phyloP scores from a whole-genome alignment of 1,140 invertebrate species.

The Papilio glaucus region DNA sequence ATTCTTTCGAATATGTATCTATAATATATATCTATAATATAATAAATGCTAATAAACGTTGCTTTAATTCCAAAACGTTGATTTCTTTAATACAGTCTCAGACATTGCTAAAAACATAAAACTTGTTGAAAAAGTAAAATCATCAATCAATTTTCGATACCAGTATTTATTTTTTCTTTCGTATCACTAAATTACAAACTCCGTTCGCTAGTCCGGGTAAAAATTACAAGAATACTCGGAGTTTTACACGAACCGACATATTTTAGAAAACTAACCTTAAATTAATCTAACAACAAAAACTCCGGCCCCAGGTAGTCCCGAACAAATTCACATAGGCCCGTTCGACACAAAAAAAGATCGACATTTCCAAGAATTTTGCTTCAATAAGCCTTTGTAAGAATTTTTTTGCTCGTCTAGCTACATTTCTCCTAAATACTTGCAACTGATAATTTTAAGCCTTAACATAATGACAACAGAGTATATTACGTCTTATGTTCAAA shows the following conservation, averaged over 20 bases:
- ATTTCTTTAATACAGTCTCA: too few relatives aligned
- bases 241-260: conserved; percentile 6
- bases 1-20: too few relatives aligned
- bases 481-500: not conserved
- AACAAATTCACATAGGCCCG: conserved; percentile 50
- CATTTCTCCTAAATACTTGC: not conserved
- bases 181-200: not conserved
- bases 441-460: conserved; percentile 21
- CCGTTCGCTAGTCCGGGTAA: conserved; percentile 8
- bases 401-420: conserved; percentile 36
- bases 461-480: not conserved
- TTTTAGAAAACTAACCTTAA: conserved; percentile 34
- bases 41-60: too few relatives aligned
- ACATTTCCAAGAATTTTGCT: conserved; percentile 55
- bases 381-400: conserved; percentile 42
- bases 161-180: conserved; percentile 4
- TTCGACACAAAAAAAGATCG: conserved; percentile 48
- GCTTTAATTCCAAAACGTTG: too few relatives aligned
- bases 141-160: conserved; percentile 1
- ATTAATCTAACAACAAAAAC: conserved; percentile 39
- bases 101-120: not conserved
- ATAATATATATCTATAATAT: too few relatives aligned
- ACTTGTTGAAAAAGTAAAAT: not conserved
- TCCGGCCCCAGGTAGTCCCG: conserved; percentile 48
- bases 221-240: conserved; percentile 10